These are phyloP conservation scores for Aphidius gifuensis DNA, from an alignment of 1,140 invertebrate species.

Conservation along the genomic window DNA sequence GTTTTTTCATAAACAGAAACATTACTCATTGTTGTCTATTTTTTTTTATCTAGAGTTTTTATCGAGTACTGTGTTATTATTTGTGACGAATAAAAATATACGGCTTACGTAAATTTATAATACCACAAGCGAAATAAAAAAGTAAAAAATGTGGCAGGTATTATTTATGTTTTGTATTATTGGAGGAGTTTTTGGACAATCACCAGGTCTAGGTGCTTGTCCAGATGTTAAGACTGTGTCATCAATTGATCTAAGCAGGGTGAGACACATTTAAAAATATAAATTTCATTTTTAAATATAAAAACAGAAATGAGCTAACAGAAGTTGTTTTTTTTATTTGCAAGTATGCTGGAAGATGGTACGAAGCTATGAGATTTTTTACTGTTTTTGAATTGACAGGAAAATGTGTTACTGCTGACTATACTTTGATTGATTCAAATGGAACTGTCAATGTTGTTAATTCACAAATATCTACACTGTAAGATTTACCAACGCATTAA, in stretches of 20 bases:
- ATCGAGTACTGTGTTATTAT: too few species aligned
- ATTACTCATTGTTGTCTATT: too few species aligned
- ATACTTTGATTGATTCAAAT: slow-evolving; percentile 52
- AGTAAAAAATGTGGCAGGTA: background rate
- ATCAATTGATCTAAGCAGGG: slow-evolving; percentile 33
- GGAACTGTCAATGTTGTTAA: slow-evolving; percentile 61
- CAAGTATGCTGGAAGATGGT: slow-evolving; percentile 72
- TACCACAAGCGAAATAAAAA: background rate
- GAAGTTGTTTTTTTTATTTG: background rate
- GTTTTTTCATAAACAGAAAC: too few species aligned
- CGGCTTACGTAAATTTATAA: too few species aligned
- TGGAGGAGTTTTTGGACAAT: background rate
- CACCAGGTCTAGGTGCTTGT: slow-evolving; percentile 31
- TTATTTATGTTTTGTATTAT: background rate
- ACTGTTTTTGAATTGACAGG: slow-evolving; percentile 65
- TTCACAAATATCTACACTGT: slow-evolving; percentile 57
- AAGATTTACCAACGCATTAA: slow-evolving; percentile 37
- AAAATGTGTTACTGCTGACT: slow-evolving; percentile 66
- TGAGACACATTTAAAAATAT: slow-evolving; percentile 23
- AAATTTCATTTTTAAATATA: background rate
- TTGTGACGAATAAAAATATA: too few species aligned
- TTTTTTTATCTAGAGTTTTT: too few species aligned
- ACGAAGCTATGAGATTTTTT: slow-evolving; percentile 68
- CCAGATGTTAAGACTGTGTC: slow-evolving; percentile 35
- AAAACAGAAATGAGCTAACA: background rate